Conservation (phyloP, 2,888 invertebrate species). For the Tachystola acroxantha region DNA sequence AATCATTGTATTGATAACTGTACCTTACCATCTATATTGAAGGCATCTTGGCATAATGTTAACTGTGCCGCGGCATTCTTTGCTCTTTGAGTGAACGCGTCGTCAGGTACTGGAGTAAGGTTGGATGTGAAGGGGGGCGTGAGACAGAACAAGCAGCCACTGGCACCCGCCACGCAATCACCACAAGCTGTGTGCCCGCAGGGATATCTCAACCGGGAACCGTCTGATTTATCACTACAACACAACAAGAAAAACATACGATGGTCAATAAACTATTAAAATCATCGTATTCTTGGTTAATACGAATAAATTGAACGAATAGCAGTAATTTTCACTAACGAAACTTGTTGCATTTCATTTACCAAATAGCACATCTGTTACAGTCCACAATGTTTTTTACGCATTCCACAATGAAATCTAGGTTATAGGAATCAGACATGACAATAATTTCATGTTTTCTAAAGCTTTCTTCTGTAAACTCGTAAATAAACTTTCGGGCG, state of each 20-base stretch:
- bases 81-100: slow-evolving; percentile 31
- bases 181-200: slow-evolving; percentile 59
- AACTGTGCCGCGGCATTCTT: slow-evolving; percentile 37
- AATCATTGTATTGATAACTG: too few species aligned
- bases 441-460: slow-evolving; percentile 14
- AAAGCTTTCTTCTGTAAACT: too few species aligned
- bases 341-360: slow-evolving; percentile 21
- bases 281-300: too few species aligned
- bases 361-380: slow-evolving; percentile 51
- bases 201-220: slow-evolving; percentile 36
- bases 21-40: slow-evolving; percentile 49
- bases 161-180: slow-evolving; percentile 34
- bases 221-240: slow-evolving; percentile 45
- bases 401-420: slow-evolving; percentile 34
- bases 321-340: too few species aligned
- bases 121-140: slow-evolving; percentile 25
- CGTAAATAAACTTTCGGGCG: too few species aligned
- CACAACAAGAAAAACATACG: slow-evolving; percentile 6
- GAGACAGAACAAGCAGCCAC: slow-evolving; percentile 42
- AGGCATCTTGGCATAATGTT: slow-evolving; percentile 41
- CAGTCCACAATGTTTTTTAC: slow-evolving; percentile 43
- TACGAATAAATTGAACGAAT: too few species aligned
- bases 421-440: slow-evolving; percentile 34
- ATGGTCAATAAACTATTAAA: too few species aligned
- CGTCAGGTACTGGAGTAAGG: slow-evolving; percentile 26